Conservation (phyloP, 2,888 invertebrate genomes). For the Acanthosepion lycidas region DNA sequence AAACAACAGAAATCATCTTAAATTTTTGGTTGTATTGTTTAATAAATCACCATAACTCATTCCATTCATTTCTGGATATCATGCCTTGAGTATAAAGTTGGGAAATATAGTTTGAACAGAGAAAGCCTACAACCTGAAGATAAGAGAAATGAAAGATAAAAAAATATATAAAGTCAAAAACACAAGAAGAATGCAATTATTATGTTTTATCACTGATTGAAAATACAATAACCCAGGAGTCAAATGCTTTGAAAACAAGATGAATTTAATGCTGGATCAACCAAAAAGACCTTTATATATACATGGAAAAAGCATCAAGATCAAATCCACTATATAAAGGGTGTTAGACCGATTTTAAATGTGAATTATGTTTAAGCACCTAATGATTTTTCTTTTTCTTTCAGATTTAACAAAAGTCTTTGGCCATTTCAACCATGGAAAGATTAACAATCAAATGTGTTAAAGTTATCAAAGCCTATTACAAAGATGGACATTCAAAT, state of each 20-base stretch:
- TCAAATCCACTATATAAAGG: no score
- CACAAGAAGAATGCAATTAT: not conserved
- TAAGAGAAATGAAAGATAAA: not conserved
- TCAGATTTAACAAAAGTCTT: no score
- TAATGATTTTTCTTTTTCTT: no score
- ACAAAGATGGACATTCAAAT: no score
- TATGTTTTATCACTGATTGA: not conserved
- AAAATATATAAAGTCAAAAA: not conserved
- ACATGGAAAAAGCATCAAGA: not conserved
- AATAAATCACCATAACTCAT: not conserved
- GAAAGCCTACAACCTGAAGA: not conserved
- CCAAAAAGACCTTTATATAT: not conserved
- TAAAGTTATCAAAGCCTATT: no score
- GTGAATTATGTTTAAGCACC: no score
- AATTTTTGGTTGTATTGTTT: not conserved
- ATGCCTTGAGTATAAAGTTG: not conserved
- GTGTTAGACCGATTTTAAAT: no score
- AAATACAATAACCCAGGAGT: not conserved
- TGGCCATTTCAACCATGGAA: no score
- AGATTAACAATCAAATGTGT: no score
- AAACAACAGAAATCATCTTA: not conserved
- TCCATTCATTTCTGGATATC: not conserved
- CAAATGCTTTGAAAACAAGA: not conserved
- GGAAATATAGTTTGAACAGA: not conserved
- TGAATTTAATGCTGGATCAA: not conserved